These are phyloP conservation scores for Choristoneura rosaceana DNA, from an alignment of 2,888 invertebrate species.

Conservation along the genomic window DNA sequence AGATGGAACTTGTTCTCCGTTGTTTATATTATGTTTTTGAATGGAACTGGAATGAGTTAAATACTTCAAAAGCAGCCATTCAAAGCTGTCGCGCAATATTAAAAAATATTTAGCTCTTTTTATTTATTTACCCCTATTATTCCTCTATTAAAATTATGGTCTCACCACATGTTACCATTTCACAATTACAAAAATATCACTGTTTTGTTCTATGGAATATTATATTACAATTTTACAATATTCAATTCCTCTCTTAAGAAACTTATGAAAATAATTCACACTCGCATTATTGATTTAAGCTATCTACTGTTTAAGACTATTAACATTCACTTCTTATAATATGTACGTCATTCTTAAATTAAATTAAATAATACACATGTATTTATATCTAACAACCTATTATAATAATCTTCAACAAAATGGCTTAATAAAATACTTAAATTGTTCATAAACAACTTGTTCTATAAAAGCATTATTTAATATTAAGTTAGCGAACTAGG, in stretches of 20 bases:
- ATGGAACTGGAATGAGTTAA: conserved; percentile 3
- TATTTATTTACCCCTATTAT: conserved; percentile 7
- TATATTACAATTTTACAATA: conserved; percentile 43
- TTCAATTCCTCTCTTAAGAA: conserved; percentile 53
- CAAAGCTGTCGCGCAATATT: neutral
- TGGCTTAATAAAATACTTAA: conserved; percentile 21
- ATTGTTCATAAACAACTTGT: conserved; percentile 31
- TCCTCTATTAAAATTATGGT: conserved; percentile 28
- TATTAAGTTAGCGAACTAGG: neutral
- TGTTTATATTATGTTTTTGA: neutral
- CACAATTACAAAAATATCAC: conserved; percentile 51
- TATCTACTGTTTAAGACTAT: conserved; percentile 26
- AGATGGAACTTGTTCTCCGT: neutral
- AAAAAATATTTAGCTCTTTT: conserved; percentile 21
- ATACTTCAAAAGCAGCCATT: conserved; percentile 16
- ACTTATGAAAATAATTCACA: conserved; percentile 45
- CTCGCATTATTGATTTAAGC: conserved; percentile 31
- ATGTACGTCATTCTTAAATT: conserved; percentile 25
- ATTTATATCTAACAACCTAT: conserved; percentile 14
- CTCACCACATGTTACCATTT: conserved; percentile 29
- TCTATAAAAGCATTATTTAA: conserved; percentile 25
- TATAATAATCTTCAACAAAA: conserved; percentile 15
- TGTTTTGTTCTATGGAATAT: conserved; percentile 57
- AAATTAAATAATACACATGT: conserved; percentile 27
- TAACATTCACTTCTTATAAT: conserved; percentile 24